Conservation (phyloP, 2,797 vertebrate genomes). For the Anabas testudineus region DNA sequence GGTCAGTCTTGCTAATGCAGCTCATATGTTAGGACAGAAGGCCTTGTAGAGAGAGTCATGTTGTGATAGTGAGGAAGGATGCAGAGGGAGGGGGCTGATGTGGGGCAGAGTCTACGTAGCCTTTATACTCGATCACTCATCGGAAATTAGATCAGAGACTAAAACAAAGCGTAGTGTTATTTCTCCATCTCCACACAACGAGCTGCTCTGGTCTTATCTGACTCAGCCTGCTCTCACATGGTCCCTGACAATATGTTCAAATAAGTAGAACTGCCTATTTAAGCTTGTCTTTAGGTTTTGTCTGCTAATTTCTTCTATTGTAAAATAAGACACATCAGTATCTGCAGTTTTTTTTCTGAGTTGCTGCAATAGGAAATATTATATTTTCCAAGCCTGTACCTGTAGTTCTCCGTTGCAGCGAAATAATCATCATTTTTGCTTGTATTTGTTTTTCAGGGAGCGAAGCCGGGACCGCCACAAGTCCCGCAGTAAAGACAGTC, state of each 20-base stretch:
- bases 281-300: not conserved
- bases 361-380: too few relatives aligned
- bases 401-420: not conserved
- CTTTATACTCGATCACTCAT: conserved; percentile 12
- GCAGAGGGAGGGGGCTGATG: conserved; percentile 15
- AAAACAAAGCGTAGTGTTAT: conserved; percentile 32
- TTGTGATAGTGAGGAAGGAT: conserved; percentile 1
- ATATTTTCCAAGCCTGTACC: not conserved
- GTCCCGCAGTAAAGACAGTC: conserved; percentile 90
- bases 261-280: not conserved
- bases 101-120: conserved; percentile 32
- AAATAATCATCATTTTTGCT: conserved; percentile 15
- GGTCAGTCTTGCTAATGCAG: conserved; percentile 64
- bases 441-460: conserved; percentile 75
- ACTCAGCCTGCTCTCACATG: conserved; percentile 5
- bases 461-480: conserved; percentile 94
- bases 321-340: not conserved
- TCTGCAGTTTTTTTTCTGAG: too few relatives aligned
- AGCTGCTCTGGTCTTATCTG: conserved; percentile 39
- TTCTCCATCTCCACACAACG: conserved; percentile 23
- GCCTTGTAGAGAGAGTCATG: conserved; percentile 22
- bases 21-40: conserved; percentile 54
- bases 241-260: not conserved
- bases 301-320: not conserved
- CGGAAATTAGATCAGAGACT: conserved; percentile 14